Evolutionary conservation across 2,888 invertebrate species (phyloP), one percentile per base, ranked within the genome.

Genomic region (Aphidoletes aphidimyza): DNA sequence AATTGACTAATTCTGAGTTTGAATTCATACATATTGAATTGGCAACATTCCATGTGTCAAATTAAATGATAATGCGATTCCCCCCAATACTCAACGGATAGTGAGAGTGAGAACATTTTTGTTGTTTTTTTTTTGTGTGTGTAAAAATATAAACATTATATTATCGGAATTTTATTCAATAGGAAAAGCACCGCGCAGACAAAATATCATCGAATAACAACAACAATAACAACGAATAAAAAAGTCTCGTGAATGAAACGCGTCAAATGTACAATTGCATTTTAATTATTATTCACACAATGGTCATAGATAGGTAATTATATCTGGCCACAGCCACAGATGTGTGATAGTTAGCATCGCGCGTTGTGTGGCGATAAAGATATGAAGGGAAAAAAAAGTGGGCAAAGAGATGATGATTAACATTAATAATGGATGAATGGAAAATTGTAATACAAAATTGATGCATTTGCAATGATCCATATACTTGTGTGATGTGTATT

Each of bases 261-360:
- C 22, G n/a, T 54, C 54, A 69, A 69, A 69, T 30, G 17, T 30
- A 30, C 69, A 30, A 69, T 69, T 54, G 6, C 22, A 54, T 54
- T 69, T 69, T 30, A 69, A 69, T 69, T 26, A 69, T 34, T 69
- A 69, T 69, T 69, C 69, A 34, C 34, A 69, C 69, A 69, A 26
- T 30, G 69, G 34, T 14, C 69, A 69, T 14, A 69, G 30, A 69
- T 69, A 30, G 34, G 9, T 69, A 69, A 69, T 69, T 69, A 69
- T 54, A n/a, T n/a, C 42, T 42, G 6, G 42, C 14, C 14, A n/a
- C 34, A 30, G 5, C 5, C 8, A 11, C 69, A 26, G 69, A 30
- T 69, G 69, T 2, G n/a, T n/a, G n/a, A n/a, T n/a, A n/a, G n/a
- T n/a, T n/a, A n/a, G n/a, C n/a, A n/a, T n/a, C n/a, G n/a, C n/a